Evolutionary conservation across 1,140 invertebrate genomes (phyloP).

Genomic region (Dendrolimus kikuchii): DNA sequence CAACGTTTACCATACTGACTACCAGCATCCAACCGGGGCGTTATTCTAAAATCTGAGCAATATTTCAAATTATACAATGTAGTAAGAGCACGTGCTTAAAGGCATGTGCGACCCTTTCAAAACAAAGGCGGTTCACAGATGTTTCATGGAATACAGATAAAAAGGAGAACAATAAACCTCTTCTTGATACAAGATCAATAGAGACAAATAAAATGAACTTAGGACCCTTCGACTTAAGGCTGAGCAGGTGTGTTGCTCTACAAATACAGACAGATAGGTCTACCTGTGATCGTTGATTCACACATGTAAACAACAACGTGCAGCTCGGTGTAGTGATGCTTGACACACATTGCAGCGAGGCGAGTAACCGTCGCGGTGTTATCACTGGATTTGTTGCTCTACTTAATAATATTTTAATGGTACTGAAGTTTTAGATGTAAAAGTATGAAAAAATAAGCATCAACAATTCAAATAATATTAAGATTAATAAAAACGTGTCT

Average conservation of each 20-base stretch:
- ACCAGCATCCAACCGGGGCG: too few species aligned
- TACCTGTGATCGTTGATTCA: conserved; percentile 6
- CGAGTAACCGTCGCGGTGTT: conserved; percentile 30
- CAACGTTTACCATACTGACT: too few species aligned
- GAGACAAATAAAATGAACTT: conserved; percentile 21
- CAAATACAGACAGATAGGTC: conserved; percentile 25
- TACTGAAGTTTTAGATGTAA: not conserved
- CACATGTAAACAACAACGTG: conserved; percentile 10
- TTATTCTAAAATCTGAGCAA: too few species aligned
- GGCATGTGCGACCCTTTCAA: conserved; percentile 17
- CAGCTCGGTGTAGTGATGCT: conserved; percentile 18
- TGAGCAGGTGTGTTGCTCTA: conserved; percentile 14
- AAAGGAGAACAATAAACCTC: conserved; percentile 29
- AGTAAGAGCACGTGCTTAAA: conserved; percentile 36
- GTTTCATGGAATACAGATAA: conserved; percentile 33
- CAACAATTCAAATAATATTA: too few species aligned
- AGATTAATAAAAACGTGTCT: too few species aligned
- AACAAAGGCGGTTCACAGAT: conserved; percentile 42
- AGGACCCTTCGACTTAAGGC: conserved; percentile 18
- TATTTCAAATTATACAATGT: not conserved
- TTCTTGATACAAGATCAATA: conserved; percentile 33
- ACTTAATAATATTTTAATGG: conserved; percentile 19
- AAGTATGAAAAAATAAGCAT: too few species aligned
- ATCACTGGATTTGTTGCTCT: conserved; percentile 33
- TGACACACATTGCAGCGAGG: conserved; percentile 32